phyloP scores from a whole-genome alignment of 2,797 vertebrate genomes.

The Phataginus tricuspis region DNA sequence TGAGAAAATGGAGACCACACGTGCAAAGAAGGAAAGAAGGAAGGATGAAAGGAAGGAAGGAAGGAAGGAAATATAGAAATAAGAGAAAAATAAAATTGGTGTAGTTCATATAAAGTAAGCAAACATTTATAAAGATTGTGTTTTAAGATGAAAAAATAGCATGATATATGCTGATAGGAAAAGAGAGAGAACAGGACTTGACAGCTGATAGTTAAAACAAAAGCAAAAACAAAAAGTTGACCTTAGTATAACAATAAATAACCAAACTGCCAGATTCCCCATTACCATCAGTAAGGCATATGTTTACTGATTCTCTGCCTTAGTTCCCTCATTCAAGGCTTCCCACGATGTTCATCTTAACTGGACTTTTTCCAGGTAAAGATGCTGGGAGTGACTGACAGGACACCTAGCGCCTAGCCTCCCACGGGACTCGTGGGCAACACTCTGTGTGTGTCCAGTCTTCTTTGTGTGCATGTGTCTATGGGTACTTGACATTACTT shows the following conservation, averaged over 20 bases:
- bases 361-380: background rate
- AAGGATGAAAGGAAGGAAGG: too few species aligned
- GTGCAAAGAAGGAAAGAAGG: background rate
- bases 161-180: background rate
- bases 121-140: background rate
- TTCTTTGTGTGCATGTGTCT: background rate
- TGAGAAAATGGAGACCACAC: background rate
- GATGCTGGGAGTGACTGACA: background rate
- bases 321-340: background rate
- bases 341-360: background rate
- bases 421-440: fast-evolving
- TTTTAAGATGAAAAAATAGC: background rate
- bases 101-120: background rate
- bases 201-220: background rate
- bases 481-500: background rate
- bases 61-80: too few species aligned
- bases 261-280: background rate
- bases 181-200: background rate
- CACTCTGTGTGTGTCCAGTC: too few species aligned
- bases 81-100: background rate
- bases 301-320: background rate
- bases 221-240: background rate
- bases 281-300: background rate
- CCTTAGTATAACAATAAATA: background rate
- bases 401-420: background rate